These are phyloP conservation scores for Drosophila anceps DNA, from an alignment of 2,888 invertebrate genomes.

Conservation along the genomic window DNA sequence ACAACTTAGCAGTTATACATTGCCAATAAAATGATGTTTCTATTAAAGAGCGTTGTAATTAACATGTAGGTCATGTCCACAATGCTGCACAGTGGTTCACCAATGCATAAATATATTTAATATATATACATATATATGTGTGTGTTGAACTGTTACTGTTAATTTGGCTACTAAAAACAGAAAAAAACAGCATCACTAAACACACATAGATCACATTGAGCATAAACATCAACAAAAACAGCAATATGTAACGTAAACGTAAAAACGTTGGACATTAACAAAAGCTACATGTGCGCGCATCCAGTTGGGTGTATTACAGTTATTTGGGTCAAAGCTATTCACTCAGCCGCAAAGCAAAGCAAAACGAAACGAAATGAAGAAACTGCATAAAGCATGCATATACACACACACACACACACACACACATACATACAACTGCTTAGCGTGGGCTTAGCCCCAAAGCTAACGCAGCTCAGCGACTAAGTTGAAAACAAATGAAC, in stretches of 20 bases:
- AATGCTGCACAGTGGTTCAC: background rate
- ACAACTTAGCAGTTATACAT: background rate
- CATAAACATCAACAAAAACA: conserved; percentile 10
- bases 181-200: conserved; percentile 29
- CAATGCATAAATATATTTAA: background rate
- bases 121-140: background rate
- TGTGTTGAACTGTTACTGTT: conserved; percentile 21
- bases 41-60: conserved; percentile 20
- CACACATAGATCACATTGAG: conserved; percentile 24
- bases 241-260: conserved; percentile 24
- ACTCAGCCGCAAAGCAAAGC: conserved; percentile 82
- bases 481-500: conserved; percentile 53
- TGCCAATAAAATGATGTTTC: background rate
- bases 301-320: conserved; percentile 66
- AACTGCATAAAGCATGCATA: conserved; percentile 72
- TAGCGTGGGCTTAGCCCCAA: conserved; percentile 62
- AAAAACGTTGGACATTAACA: conserved; percentile 41
- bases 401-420: conserved; percentile 35
- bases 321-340: conserved; percentile 85
- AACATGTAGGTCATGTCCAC: conserved; percentile 46
- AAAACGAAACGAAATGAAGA: conserved; percentile 72
- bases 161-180: conserved; percentile 22
- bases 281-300: conserved; percentile 59
- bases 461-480: conserved; percentile 40
- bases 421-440: conserved; percentile 45